Base-by-base conservation (phyloP, 2,888 invertebrate species). In the Hetaerina titia region DNA sequence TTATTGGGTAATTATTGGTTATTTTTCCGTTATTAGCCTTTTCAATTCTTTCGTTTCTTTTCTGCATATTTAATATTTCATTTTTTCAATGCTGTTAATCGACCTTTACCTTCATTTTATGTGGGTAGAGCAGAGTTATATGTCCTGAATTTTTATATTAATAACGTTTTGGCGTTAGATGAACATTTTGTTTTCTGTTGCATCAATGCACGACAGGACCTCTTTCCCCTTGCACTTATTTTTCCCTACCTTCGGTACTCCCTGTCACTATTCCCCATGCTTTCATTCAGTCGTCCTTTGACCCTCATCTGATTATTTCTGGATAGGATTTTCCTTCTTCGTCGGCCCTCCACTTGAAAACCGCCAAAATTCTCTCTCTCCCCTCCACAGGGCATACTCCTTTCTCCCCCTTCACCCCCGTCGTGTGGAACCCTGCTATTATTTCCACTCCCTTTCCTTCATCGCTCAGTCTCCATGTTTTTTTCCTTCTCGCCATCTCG, bases 281-380 rank as follows among this genome's bases (percentile, higher is more conserved):
- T 25, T 31, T 90, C 63, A 17, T 15, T 90, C 64, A 88, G 22
- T 56, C 88, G n/a, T 17, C 81, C 13, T 81, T 31, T 81, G 31
- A 31, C 81, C 81, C n/a, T 81, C 81, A 81, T 81, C 81, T 81
- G 81, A 81, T 81, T 81, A 81, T 81, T 81, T 81, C 25, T 31
- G 81, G 25, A 81, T 7, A 19, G 57, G 69, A 31, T 56, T 69
- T 69, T 69, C 31, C 31, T 31, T 45, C 64, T 60, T 19, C 92
- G 22, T 69, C 69, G 56, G 15, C 69, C 56, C 45, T 92, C 74
- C 56, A n/a, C 45, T 19, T 45, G 31, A 45, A n/a, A 92, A 45
- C 60, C 31, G 15, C 63, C 9, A 63, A 90, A 90, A n/a, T 90
- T 92, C 64, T 64, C 31, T 74, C 56, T 69, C 17, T 64, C 19